These are phyloP conservation scores for Drosophila sulfurigaster DNA, from an alignment of 1,140 invertebrate species.

Conservation along the genomic window DNA sequence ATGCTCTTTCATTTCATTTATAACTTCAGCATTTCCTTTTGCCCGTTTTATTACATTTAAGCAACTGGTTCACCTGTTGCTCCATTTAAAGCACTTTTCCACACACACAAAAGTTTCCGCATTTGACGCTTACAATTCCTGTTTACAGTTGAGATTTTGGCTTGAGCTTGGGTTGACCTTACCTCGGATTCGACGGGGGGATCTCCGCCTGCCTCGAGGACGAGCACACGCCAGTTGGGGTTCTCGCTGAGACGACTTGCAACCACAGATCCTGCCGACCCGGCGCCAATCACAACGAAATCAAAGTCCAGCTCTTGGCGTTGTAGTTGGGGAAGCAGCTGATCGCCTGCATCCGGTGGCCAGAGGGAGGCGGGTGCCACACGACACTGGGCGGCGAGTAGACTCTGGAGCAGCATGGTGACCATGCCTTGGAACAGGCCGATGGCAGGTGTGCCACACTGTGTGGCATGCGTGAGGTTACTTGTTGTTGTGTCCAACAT, in stretches of 20 bases:
- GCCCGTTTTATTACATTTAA: not conserved
- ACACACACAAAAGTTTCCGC: too few species aligned
- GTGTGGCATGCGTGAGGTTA: constrained; percentile 1
- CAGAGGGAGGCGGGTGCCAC: constrained; percentile 86
- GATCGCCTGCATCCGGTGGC: constrained; percentile 86
- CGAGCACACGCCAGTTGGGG: constrained; percentile 86
- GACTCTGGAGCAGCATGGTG: constrained; percentile 86
- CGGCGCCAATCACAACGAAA: constrained; percentile 87
- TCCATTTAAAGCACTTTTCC: not conserved
- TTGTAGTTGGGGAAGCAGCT: constrained; percentile 79
- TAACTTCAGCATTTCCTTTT: too few species aligned
- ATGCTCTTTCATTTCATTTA: too few species aligned
- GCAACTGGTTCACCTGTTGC: not conserved
- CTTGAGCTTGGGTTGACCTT: constrained; percentile 15
- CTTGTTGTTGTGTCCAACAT: constrained; percentile 46
- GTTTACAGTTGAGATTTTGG: not conserved
- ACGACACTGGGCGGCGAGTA: constrained; percentile 86
- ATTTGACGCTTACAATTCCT: not conserved
- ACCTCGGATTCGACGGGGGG: constrained; percentile 86
- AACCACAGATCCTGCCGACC: constrained; percentile 88
- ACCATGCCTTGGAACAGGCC: constrained; percentile 83
- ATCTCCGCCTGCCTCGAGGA: constrained; percentile 88
- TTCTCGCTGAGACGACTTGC: constrained; percentile 87
- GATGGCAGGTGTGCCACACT: constrained; percentile 19
- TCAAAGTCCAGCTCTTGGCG: constrained; percentile 80